Base-by-base conservation (phyloP, 1,140 invertebrate genomes). In the Drosophila asahinai region DNA sequence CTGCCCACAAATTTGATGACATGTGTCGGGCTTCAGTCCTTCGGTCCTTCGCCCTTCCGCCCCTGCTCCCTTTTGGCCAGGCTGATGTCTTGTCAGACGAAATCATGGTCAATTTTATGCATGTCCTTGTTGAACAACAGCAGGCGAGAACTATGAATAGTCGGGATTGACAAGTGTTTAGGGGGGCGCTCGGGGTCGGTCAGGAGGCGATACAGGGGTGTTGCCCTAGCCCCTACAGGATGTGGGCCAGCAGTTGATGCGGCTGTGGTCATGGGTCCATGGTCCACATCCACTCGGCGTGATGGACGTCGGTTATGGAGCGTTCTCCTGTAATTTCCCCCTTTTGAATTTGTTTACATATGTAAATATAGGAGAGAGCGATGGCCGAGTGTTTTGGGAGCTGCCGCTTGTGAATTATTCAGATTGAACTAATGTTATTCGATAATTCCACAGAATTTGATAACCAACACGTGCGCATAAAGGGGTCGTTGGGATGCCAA, bases 71-170 rank as follows among this genome's bases (percentile, higher is more conserved):
- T 19, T 51, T 63, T 17, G 38, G 19, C 58, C 66, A 45, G 59
- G 40, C 55, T 70, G 70, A 59, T 77, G 75, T 70, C 58, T 59
- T 79, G 76, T 78, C 76, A 71, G 59, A 27, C 58, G 57, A 78
- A 78, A 63, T 78, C 58, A 74, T 82, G 75, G 80, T 70, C 80
- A 82, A 58, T 79, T 74, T 73, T 83, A 83, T 83, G 75, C 74
- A 82, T 82, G 70, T 83, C 48, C 42, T 60, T 76, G 79, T 77
- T 70, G 54, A 57, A 81, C 79, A 76, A 67, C 60, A 63, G 45
- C 51, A 75, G 70, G 78, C 63, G 78, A 60, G 67, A 59, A 74
- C 75, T 78, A 58, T 78, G 65, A 78, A 77, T 77, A 61, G 51
- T 71, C 30, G 61, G 45, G 61, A 81, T 80, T 81, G 77, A 70